phyloP scores from a whole-genome alignment of 2,113 vertebrate species.

The Hippopotamus amphibius region DNA sequence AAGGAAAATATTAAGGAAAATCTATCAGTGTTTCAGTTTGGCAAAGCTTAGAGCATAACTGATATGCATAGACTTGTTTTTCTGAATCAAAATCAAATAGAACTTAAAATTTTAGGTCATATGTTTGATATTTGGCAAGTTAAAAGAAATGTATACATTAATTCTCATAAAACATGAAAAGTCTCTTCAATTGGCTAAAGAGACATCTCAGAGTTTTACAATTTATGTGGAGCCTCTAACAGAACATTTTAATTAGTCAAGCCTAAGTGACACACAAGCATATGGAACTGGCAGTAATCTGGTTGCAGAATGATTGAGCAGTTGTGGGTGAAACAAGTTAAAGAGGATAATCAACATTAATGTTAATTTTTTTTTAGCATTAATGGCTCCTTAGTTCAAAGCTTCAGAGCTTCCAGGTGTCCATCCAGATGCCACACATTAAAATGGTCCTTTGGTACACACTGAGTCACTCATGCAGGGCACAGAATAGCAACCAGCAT shows the following conservation, averaged over 20 bases:
- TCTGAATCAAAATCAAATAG: conserved; percentile 48
- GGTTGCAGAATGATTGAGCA: conserved; percentile 75
- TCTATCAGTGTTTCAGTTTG: conserved; percentile 7
- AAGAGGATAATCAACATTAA: conserved; percentile 81
- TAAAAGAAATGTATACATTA: conserved; percentile 42
- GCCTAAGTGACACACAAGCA: conserved; percentile 71
- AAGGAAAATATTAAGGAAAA: conserved; percentile 25
- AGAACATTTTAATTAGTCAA: conserved; percentile 78
- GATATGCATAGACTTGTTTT: neutral
- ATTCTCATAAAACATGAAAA: conserved; percentile 37
- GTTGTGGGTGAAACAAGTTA: conserved; percentile 77
- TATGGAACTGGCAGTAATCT: conserved; percentile 74
- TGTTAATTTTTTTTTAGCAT: conserved; percentile 71
- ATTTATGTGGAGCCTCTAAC: conserved; percentile 41
- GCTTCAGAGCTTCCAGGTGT: conserved; percentile 78
- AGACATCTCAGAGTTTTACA: conserved; percentile 54
- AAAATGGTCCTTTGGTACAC: conserved; percentile 72
- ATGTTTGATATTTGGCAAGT: conserved; percentile 20
- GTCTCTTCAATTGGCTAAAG: conserved; percentile 33
- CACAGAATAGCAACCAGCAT: conserved; percentile 51
- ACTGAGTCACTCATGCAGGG: conserved; percentile 66
- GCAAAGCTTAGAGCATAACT: conserved; percentile 36
- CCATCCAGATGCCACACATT: conserved; percentile 80
- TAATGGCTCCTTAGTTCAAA: conserved; percentile 74
- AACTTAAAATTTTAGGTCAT: conserved; percentile 18